Base-by-base conservation (phyloP, 2,888 invertebrate species). In the Lasioglossum calceatum region DNA sequence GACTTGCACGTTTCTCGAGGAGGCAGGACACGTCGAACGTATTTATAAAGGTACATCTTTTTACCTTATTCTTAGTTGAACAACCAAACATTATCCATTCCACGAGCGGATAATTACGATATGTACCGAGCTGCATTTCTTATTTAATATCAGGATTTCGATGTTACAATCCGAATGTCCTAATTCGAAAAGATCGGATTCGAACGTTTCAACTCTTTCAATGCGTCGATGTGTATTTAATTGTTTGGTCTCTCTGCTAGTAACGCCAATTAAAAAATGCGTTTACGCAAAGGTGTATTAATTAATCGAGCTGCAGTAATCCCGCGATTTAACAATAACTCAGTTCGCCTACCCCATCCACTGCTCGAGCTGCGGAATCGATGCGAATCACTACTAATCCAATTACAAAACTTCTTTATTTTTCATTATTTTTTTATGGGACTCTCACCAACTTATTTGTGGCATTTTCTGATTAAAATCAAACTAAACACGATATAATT, bases 61-160 rank as follows among this genome's bases (percentile, higher is more conserved):
- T 27, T 50, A 64, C 4, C 32, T 64, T n/a, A 47, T 7, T 12
- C 64, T 64, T 50, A 44, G 50, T 36, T 23, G 32, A 71, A 42
- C 61, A 70, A 39, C 70, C 19, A 23, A 70, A 81, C 50, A 73
- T 82, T 54, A 77, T 82, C 36, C 82, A 82, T 82, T 82, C 84
- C 84, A 70, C 73, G 67, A 67, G 77, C 77, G 70, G 79, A 79
- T 78, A 71, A 79, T 50, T 74, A 44, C 77, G 36, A 50, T 67
- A 70, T 42, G 81, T 81, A 84, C 77, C 84, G 77, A 74, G 81
- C 44, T 82, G 82, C 82, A 78, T 84, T 82, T 81, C 42, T 42
- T 58, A 36, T 67, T 70, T 8, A 42, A 50, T 67, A 19, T n/a
- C 74, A 23, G 82, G 77, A 74, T 42, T 8, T 44, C 58, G 54